Conservation (phyloP, 2,113 vertebrate genomes). For the Acanthochromis polyacanthus region DNA sequence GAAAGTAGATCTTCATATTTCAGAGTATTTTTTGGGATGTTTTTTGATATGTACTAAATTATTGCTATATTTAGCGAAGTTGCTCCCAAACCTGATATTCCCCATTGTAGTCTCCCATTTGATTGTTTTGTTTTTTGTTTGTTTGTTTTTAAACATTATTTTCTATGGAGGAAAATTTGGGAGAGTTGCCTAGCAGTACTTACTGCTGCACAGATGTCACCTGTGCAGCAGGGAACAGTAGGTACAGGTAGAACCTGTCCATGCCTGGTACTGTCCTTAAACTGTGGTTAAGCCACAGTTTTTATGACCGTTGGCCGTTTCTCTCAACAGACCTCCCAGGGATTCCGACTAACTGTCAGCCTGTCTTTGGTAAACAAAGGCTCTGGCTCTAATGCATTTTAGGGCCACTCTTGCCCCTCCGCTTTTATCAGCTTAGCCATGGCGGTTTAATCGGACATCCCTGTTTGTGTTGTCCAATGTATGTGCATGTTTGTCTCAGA, state of each 20-base stretch:
- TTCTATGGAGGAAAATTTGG: too few species aligned
- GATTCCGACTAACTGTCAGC: slow-evolving; percentile 57
- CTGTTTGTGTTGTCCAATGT: slow-evolving; percentile 70
- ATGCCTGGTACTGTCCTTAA: slow-evolving; percentile 10
- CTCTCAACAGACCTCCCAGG: slow-evolving; percentile 35
- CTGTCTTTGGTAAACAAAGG: slow-evolving; percentile 77
- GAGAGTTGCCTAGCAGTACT: neutral
- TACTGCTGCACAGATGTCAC: slow-evolving; percentile 1
- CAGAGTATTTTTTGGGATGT: too few species aligned
- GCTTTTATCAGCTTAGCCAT: slow-evolving; percentile 79
- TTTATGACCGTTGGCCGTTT: slow-evolving; percentile 54
- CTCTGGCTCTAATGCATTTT: slow-evolving; percentile 73
- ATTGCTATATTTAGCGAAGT: neutral
- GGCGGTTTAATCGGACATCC: slow-evolving; percentile 65
- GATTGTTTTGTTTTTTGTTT: too few species aligned
- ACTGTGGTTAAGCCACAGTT: slow-evolving; percentile 33
- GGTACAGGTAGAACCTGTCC: slow-evolving; percentile 9
- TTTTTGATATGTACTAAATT: too few species aligned
- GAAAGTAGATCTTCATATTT: too few species aligned
- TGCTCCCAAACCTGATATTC: neutral
- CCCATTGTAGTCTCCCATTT: neutral
- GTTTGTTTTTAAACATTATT: too few species aligned
- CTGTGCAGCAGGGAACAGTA: neutral
- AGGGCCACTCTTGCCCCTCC: slow-evolving; percentile 59
- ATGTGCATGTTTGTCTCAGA: slow-evolving; percentile 66